Evolutionary conservation across 2,797 vertebrate genomes (phyloP).

Genomic region (Tragelaphus eurycerus): DNA sequence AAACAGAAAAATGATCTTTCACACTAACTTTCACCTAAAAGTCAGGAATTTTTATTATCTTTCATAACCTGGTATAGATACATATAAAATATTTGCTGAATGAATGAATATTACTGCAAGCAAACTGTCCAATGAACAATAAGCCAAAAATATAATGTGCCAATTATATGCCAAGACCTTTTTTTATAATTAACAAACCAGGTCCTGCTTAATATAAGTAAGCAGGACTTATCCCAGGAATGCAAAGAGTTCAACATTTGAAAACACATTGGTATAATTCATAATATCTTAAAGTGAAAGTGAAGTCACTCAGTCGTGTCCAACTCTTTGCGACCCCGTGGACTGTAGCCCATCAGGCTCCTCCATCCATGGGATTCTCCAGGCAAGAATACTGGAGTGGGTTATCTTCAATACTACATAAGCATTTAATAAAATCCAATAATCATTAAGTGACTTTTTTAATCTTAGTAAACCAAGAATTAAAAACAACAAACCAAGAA

Average conservation of each 20-base stretch:
- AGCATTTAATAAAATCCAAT: conserved; percentile 5
- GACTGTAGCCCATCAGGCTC: no score
- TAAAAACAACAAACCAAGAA: background rate
- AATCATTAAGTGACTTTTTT: background rate
- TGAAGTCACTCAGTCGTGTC: no score
- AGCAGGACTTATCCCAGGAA: background rate
- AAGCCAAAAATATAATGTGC: conserved; percentile 4
- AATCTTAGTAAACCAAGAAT: background rate
- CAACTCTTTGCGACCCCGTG: no score
- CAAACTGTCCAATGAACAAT: background rate
- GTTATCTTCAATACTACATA: background rate
- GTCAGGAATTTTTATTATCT: background rate
- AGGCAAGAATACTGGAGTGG: no score
- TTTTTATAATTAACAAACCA: conserved; percentile 17
- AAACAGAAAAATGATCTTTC: background rate
- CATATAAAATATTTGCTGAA: background rate
- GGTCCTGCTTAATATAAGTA: background rate
- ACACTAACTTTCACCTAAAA: background rate
- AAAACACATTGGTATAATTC: conserved; percentile 7
- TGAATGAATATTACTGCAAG: background rate
- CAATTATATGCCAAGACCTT: background rate
- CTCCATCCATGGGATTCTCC: no score
- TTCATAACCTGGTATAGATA: background rate
- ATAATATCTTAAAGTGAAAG: background rate
- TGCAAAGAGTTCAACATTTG: background rate